Conservation (phyloP, 1,140 invertebrate genomes). For the Homarus americanus region DNA sequence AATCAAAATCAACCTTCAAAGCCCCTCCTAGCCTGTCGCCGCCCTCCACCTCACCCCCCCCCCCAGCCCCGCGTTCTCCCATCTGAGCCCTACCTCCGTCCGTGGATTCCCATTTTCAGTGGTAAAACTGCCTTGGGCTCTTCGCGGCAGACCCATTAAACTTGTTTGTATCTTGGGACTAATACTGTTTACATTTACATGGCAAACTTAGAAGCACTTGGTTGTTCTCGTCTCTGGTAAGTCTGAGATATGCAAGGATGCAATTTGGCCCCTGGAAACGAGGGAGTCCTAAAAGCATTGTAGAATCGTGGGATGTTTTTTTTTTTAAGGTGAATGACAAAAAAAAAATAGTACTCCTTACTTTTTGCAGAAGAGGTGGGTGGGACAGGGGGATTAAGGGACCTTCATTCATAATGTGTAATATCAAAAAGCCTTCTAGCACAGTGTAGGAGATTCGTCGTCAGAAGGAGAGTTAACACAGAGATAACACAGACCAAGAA, state of each 20-base stretch:
- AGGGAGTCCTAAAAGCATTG: slow-evolving; percentile 55
- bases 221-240: slow-evolving; percentile 23
- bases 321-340: background rate
- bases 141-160: slow-evolving; percentile 44
- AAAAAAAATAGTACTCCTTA: background rate
- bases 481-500: no score
- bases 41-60: background rate
- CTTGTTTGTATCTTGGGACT: slow-evolving; percentile 65
- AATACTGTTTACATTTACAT: slow-evolving; percentile 67
- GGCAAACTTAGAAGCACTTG: slow-evolving; percentile 33
- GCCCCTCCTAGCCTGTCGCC: background rate
- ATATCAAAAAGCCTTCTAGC: no score
- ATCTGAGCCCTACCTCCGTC: slow-evolving; percentile 14
- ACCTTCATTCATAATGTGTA: no score
- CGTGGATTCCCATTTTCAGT: slow-evolving; percentile 36
- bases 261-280: slow-evolving; percentile 50
- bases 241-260: slow-evolving; percentile 42
- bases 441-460: no score
- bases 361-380: background rate
- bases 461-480: no score
- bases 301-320: slow-evolving; percentile 22
- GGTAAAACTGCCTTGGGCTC: slow-evolving; percentile 46
- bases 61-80: slow-evolving; percentile 22
- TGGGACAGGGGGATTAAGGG: no score
- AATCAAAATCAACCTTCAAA: no score